Conservation (phyloP, 2,113 vertebrate genomes). For the Hucho hucho region DNA sequence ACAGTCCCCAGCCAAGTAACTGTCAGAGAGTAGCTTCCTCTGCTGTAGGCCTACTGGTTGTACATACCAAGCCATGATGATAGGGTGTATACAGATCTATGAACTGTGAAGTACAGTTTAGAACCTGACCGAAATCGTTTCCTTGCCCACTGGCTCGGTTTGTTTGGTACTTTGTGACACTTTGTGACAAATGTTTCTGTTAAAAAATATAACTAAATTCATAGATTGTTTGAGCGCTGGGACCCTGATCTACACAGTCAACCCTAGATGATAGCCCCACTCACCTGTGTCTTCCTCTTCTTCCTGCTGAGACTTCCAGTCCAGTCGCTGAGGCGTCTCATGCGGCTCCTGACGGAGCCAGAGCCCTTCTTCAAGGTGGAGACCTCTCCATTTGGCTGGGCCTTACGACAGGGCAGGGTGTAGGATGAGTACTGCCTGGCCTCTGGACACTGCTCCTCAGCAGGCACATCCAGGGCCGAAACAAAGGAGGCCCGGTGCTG, state of each 20-base stretch:
- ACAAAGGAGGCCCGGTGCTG: constrained; percentile 83
- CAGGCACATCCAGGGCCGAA: constrained; percentile 69
- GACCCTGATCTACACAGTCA: background rate
- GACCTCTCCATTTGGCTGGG: constrained; percentile 66
- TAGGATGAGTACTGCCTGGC: constrained; percentile 83
- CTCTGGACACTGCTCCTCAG: constrained; percentile 77
- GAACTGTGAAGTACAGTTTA: background rate
- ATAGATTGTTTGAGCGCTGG: background rate
- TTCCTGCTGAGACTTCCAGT: constrained; percentile 92
- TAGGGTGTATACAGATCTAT: background rate
- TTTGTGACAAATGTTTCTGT: too few species aligned
- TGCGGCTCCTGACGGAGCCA: constrained; percentile 84
- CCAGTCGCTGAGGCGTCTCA: constrained; percentile 94
- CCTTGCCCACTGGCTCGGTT: too few species aligned
- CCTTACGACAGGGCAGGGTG: constrained; percentile 88
- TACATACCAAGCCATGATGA: constrained; percentile 25
- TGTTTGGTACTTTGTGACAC: too few species aligned
- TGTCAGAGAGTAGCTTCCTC: constrained; percentile 12
- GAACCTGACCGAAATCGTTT: too few species aligned
- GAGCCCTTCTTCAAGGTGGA: constrained; percentile 82
- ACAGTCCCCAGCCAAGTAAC: constrained; percentile 29
- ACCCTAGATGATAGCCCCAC: background rate
- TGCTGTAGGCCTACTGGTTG: constrained; percentile 9
- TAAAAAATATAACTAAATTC: too few species aligned
- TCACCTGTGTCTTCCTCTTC: constrained; percentile 89